These are phyloP conservation scores for Sialis fuliginosa DNA, from an alignment of 2,888 invertebrate genomes.

Conservation along the genomic window DNA sequence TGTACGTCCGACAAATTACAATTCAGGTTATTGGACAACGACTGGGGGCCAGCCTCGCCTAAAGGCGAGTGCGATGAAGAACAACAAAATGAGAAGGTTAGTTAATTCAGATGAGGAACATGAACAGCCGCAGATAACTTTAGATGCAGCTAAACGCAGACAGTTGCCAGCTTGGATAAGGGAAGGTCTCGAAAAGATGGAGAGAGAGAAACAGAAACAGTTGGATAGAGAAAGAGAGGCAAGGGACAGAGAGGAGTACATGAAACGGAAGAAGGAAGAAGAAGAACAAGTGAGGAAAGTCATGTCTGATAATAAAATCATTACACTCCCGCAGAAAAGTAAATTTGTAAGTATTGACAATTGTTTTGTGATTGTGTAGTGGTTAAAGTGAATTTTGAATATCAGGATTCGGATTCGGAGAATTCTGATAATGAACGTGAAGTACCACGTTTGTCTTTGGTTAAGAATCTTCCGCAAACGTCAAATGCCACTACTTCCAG, in stretches of 20 bases:
- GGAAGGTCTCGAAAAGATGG: constrained; percentile 95
- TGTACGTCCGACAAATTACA: constrained; percentile 9
- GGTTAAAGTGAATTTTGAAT: not conserved
- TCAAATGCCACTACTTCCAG: not conserved
- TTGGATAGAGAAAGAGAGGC: constrained; percentile 59
- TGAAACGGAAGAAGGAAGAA: constrained; percentile 31
- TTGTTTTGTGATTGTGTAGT: not conserved
- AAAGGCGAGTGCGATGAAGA: not conserved
- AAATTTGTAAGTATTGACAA: constrained; percentile 34
- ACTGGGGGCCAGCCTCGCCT: not conserved
- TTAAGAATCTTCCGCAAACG: not conserved
- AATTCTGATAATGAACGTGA: constrained; percentile 29
- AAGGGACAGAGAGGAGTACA: constrained; percentile 39
- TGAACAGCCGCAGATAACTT: constrained; percentile 19
- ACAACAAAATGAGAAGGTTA: not conserved
- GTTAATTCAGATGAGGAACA: constrained; percentile 7
- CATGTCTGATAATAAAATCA: constrained; percentile 19
- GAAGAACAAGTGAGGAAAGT: constrained; percentile 32
- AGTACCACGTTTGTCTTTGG: not conserved
- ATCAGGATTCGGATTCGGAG: constrained; percentile 15
- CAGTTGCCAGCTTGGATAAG: constrained; percentile 95
- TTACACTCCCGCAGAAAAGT: constrained; percentile 33
- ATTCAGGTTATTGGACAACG: constrained; percentile 19
- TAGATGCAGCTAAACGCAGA: constrained; percentile 73
- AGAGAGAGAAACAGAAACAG: constrained; percentile 77